Percentiles rank a stretch among this genome's conserved stretches.
phyloP scores from a whole-genome alignment of 2,113 vertebrate genomes.

The Cinclus cinclus region DNA sequence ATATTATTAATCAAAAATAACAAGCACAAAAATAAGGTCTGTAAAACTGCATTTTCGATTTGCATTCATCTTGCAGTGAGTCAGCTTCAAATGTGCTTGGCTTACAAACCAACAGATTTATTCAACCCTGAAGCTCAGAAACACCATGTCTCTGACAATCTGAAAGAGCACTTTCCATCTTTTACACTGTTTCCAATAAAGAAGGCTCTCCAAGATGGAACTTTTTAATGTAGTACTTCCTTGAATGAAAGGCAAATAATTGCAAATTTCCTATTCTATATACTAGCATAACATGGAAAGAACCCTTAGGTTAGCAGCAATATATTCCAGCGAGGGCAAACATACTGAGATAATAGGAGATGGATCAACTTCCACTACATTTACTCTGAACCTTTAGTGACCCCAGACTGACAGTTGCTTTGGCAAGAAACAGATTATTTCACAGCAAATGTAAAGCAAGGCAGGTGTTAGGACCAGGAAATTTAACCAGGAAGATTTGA shows the following conservation, averaged over 20 bases:
- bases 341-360: background rate
- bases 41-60: slow-evolving; percentile 40
- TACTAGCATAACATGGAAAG: background rate
- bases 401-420: background rate
- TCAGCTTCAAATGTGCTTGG: slow-evolving; percentile 42
- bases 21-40: slow-evolving; percentile 25
- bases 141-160: background rate
- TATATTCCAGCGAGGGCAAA: background rate
- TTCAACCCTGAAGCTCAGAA: background rate
- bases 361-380: background rate
- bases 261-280: background rate
- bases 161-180: background rate
- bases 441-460: background rate
- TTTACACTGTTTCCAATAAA: background rate
- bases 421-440: background rate
- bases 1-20: slow-evolving; percentile 50
- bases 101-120: slow-evolving; percentile 52
- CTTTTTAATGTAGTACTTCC: background rate
- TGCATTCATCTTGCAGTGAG: slow-evolving; percentile 36
- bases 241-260: background rate
- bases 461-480: background rate
- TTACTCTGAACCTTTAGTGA: slow-evolving; percentile 17
- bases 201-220: background rate
- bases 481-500: background rate
- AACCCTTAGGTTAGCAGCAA: background rate